Conservation (phyloP, 1,140 invertebrate species). For the Drosophila santomea region DNA sequence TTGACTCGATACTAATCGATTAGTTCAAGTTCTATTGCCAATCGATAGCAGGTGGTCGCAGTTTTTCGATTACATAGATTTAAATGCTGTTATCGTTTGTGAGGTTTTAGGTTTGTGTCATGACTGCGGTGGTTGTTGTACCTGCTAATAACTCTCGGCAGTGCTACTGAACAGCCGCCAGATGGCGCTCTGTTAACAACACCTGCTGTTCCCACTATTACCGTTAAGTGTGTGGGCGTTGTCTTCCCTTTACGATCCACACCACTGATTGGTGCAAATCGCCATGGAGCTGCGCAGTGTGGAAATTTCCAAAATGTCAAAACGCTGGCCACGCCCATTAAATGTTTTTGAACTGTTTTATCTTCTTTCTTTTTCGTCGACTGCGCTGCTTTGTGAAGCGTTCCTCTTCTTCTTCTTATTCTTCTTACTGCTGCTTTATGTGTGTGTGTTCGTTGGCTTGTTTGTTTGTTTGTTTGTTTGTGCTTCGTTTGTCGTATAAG, state of each 20-base stretch:
- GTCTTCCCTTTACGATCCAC: background rate
- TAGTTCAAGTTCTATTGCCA: too few species aligned
- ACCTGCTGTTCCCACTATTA: slow-evolving; percentile 27
- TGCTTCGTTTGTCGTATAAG: slow-evolving; percentile 82
- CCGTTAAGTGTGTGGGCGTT: slow-evolving; percentile 16
- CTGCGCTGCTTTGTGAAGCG: slow-evolving; percentile 18
- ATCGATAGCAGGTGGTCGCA: too few species aligned
- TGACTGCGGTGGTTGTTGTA: background rate
- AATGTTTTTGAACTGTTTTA: slow-evolving; percentile 3
- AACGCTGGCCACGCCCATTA: slow-evolving; percentile 4
- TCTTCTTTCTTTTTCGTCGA: slow-evolving; percentile 19
- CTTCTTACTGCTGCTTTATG: slow-evolving; percentile 47
- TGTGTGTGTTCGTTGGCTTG: slow-evolving; percentile 24
- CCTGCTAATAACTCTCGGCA: background rate
- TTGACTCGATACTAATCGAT: too few species aligned
- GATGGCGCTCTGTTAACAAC: background rate
- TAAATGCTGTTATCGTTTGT: too few species aligned
- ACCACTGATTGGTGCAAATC: background rate
- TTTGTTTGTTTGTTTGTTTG: slow-evolving; percentile 75
- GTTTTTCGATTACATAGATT: background rate
- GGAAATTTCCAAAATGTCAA: slow-evolving; percentile 22
- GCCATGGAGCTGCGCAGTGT: slow-evolving; percentile 1
- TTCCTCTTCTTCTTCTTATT: slow-evolving; percentile 5
- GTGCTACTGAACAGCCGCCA: background rate
- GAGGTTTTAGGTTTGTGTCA: background rate